These are phyloP conservation scores for Embiotoca jacksoni DNA, from an alignment of 2,113 vertebrate genomes.

Conservation along the genomic window DNA sequence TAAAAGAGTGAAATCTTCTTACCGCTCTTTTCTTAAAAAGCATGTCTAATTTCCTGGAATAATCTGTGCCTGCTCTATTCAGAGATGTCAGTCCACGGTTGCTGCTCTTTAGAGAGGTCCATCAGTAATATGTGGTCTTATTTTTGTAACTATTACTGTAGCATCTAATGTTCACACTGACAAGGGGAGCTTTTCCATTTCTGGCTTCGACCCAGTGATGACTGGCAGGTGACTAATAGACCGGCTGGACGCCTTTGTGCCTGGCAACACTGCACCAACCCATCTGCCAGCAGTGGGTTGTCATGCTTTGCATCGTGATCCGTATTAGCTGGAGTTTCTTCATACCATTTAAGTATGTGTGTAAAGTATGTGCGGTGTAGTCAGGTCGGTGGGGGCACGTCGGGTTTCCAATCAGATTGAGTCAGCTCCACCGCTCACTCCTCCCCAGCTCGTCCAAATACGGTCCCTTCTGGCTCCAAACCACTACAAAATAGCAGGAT, in stretches of 20 bases:
- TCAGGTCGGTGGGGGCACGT: too few relatives aligned
- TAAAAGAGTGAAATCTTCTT: constrained; percentile 48
- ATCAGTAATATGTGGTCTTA: neutral
- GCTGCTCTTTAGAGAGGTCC: constrained; percentile 1
- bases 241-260: constrained; percentile 57
- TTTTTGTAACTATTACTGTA: constrained; percentile 27
- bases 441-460: too few relatives aligned
- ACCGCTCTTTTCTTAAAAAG: constrained; percentile 49
- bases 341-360: constrained; percentile 31
- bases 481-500: too few relatives aligned
- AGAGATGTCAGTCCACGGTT: constrained; percentile 8
- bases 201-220: constrained; percentile 58
- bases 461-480: too few relatives aligned
- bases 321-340: constrained; percentile 40
- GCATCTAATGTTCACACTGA: constrained; percentile 33
- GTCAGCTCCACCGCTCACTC: too few relatives aligned
- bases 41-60: constrained; percentile 36
- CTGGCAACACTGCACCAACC: constrained; percentile 59
- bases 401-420: too few relatives aligned
- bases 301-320: constrained; percentile 54
- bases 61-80: constrained; percentile 3
- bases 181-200: constrained; percentile 18
- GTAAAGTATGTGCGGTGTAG: neutral
- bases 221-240: constrained; percentile 76
- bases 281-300: constrained; percentile 68